Evolutionary conservation across 2,797 vertebrate genomes (phyloP).

Genomic region (Macropus fuliginosus): DNA sequence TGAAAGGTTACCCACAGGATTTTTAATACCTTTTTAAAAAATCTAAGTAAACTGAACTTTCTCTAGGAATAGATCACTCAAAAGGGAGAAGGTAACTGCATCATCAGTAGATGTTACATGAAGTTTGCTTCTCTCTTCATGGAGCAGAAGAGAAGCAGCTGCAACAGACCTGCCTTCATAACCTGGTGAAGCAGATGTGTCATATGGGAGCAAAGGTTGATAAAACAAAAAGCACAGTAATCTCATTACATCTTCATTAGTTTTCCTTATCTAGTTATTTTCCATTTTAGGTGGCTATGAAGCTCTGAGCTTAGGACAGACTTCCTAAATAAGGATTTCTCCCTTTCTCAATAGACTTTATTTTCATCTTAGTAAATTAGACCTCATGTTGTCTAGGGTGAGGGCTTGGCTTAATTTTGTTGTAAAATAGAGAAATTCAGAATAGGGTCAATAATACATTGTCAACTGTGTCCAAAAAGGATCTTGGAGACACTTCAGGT

Average conservation of each 20-base stretch:
- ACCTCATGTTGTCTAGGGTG: neutral
- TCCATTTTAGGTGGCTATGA: slow-evolving; percentile 34
- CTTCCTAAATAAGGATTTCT: neutral
- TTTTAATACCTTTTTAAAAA: neutral
- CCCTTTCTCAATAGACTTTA: slow-evolving; percentile 11
- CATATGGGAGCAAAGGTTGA: neutral
- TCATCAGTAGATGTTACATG: neutral
- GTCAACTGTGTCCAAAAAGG: neutral
- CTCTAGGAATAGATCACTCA: neutral
- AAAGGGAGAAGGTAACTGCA: neutral
- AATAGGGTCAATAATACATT: slow-evolving; percentile 6
- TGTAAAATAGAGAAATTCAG: slow-evolving; percentile 35
- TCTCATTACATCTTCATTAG: neutral
- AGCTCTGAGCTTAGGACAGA: neutral
- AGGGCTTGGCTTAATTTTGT: slow-evolving; percentile 6
- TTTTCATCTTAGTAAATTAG: slow-evolving; percentile 40
- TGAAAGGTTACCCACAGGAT: neutral
- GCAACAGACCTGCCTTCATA: neutral
- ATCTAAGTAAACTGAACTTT: neutral
- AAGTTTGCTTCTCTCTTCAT: neutral
- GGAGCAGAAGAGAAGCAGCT: neutral
- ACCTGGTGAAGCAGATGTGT: rapidly evolving
- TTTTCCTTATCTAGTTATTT: slow-evolving; percentile 55
- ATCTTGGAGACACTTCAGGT: neutral
- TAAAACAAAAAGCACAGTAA: neutral